Conservation (phyloP, 2,888 invertebrate species). For the Acleris literana region DNA sequence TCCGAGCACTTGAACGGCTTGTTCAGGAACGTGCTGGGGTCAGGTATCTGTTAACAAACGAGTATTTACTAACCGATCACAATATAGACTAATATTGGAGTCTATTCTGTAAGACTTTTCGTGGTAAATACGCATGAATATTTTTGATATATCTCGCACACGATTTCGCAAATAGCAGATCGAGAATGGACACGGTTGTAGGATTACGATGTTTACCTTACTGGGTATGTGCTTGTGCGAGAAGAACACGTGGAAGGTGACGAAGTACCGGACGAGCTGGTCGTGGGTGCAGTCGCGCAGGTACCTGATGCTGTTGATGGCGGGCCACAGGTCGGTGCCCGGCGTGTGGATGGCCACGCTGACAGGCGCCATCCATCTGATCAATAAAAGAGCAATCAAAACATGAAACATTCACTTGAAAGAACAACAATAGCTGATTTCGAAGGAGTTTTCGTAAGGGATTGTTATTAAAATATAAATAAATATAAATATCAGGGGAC, state of each 20-base stretch:
- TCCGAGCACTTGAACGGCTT: slow-evolving; percentile 88
- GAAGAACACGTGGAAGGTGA: slow-evolving; percentile 95
- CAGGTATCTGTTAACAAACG: slow-evolving; percentile 85
- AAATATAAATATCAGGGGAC: no score
- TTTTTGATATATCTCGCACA: no score
- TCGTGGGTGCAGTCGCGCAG: slow-evolving; percentile 89
- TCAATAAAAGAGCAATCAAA: background rate
- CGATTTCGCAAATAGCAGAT: no score
- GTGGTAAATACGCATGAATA: no score
- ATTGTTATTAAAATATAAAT: no score
- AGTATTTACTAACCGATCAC: background rate
- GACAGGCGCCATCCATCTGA: slow-evolving; percentile 93
- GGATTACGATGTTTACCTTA: slow-evolving; percentile 54
- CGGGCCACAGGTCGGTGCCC: slow-evolving; percentile 90
- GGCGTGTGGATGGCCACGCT: slow-evolving; percentile 95
- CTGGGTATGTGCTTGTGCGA: slow-evolving; percentile 92
- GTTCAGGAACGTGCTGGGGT: slow-evolving; percentile 84
- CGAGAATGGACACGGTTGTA: no score
- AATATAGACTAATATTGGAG: background rate
- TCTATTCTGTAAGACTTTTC: background rate
- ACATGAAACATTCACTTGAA: background rate
- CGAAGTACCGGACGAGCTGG: slow-evolving; percentile 89
- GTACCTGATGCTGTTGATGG: slow-evolving; percentile 91
- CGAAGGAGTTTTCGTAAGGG: no score
- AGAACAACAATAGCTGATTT: no score